phyloP scores from a whole-genome alignment of 2,888 invertebrate genomes.

The Tyria jacobaeae region DNA sequence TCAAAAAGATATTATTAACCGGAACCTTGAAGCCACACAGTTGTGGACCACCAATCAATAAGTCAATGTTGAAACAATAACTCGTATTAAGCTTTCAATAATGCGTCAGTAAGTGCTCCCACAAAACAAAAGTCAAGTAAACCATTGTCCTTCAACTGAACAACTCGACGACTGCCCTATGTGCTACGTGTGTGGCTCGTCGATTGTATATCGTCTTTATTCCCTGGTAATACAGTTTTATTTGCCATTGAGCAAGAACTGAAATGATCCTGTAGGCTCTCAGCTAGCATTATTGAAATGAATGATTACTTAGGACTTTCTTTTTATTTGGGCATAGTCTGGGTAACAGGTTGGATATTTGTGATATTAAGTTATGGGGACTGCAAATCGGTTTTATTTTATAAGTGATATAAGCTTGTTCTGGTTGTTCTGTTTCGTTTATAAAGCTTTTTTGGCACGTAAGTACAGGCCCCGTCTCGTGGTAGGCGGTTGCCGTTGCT shows the following conservation, averaged over 20 bases:
- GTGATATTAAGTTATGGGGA: background rate
- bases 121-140: slow-evolving; percentile 20
- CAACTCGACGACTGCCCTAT: slow-evolving; percentile 4
- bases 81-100: slow-evolving; percentile 15
- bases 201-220: slow-evolving; percentile 15
- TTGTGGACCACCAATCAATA: slow-evolving; percentile 18
- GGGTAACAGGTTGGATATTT: background rate
- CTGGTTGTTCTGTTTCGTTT: background rate
- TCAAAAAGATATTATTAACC: too few relatives aligned
- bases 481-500: too few relatives aligned
- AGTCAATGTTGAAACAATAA: slow-evolving; percentile 23
- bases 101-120: slow-evolving; percentile 6
- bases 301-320: slow-evolving; percentile 41
- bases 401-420: background rate
- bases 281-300: slow-evolving; percentile 52
- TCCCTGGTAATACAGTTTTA: slow-evolving; percentile 9
- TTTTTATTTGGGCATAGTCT: slow-evolving; percentile 26
- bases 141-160: slow-evolving; percentile 31
- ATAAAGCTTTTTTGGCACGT: background rate
- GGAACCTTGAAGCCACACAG: background rate
- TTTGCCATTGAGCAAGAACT: background rate
- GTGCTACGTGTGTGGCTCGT: slow-evolving; percentile 30
- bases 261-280: slow-evolving; percentile 36
- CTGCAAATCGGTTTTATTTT: background rate
- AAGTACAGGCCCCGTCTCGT: too few relatives aligned